phyloP scores from a whole-genome alignment of 2,797 vertebrate species.

The Pseudopleuronectes americanus region DNA sequence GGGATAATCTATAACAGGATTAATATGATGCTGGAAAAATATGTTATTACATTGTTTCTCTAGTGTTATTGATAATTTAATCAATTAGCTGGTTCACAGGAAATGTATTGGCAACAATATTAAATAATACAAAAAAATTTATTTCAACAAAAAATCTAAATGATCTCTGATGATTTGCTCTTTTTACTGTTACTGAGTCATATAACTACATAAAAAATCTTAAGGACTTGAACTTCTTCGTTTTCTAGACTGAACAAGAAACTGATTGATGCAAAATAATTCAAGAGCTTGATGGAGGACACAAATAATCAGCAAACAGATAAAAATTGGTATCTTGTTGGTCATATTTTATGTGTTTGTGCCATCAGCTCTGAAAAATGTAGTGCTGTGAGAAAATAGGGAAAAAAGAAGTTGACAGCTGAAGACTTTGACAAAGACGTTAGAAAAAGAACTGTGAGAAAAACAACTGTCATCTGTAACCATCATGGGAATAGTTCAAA shows the following conservation, averaged over 20 bases:
- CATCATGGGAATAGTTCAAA: no score
- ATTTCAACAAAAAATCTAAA: no score
- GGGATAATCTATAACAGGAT: neutral
- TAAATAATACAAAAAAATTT: no score
- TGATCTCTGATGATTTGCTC: no score
- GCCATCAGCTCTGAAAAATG: neutral
- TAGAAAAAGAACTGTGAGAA: neutral
- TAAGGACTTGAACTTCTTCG: neutral
- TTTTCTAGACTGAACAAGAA: no score
- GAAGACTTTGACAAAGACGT: neutral
- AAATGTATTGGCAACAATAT: no score
- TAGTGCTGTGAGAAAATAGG: neutral
- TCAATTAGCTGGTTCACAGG: no score
- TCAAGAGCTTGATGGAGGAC: neutral
- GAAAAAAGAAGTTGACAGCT: neutral
- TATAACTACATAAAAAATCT: neutral
- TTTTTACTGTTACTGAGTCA: no score
- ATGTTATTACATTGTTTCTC: neutral
- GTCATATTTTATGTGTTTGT: neutral
- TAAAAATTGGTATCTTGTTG: neutral
- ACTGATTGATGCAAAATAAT: neutral
- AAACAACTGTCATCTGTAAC: no score
- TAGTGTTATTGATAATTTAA: no score
- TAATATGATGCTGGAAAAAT: neutral
- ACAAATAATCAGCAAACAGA: no score